phyloP scores from a whole-genome alignment of 2,797 vertebrate species.

The Spinus olivaceus region DNA sequence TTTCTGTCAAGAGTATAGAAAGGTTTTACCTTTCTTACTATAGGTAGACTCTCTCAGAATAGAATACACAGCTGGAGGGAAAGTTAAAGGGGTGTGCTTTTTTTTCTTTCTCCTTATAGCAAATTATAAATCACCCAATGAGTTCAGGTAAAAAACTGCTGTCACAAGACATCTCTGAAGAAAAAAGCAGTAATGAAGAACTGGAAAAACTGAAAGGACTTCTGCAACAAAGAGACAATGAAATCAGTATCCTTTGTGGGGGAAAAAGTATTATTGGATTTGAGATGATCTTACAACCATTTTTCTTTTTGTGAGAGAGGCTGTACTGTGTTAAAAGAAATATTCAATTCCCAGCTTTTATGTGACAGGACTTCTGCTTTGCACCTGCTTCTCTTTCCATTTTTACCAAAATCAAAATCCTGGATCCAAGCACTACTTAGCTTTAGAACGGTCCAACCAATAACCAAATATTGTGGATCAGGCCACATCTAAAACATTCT shows the following conservation, averaged over 20 bases:
- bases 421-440: not conserved
- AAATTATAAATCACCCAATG: constrained; percentile 49
- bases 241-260: constrained; percentile 92
- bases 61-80: not conserved
- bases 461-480: not conserved
- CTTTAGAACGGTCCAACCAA: not conserved
- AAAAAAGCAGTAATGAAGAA: constrained; percentile 28
- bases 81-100: not conserved
- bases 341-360: not conserved
- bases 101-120: constrained; percentile 43
- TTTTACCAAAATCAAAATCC: not conserved
- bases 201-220: constrained; percentile 78
- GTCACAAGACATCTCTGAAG: not conserved
- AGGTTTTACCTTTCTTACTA: not conserved
- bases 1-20: not conserved
- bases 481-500: not conserved
- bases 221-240: constrained; percentile 85
- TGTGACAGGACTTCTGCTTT: not conserved
- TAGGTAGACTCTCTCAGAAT: not conserved
- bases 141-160: not conserved
- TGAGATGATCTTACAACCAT: not conserved
- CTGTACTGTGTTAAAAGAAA: not conserved
- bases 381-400: not conserved
- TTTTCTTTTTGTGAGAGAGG: not conserved
- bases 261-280: not conserved